These are phyloP conservation scores for Choloepus hoffmanni DNA, from an alignment of 2,113 vertebrate genomes.

Conservation along the genomic window DNA sequence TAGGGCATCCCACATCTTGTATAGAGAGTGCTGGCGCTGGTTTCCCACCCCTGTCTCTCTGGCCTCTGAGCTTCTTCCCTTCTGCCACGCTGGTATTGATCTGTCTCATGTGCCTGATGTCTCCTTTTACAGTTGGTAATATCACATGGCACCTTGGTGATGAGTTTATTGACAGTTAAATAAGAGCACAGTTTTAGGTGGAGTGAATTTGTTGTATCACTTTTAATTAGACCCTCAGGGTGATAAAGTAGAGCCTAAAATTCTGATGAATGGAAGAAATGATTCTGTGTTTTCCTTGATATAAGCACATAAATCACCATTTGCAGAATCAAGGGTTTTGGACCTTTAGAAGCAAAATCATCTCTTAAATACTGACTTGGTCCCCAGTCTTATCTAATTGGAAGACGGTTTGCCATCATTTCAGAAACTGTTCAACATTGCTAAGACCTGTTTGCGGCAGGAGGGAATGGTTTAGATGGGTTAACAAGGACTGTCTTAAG, in stretches of 20 bases:
- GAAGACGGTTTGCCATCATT: background rate
- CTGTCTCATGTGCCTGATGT: background rate
- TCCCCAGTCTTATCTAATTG: background rate
- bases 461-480: accelerated
- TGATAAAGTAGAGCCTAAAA: background rate
- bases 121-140: background rate
- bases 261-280: background rate
- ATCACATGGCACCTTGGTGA: background rate
- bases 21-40: background rate
- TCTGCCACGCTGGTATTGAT: background rate
- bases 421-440: background rate
- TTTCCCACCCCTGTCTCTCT: accelerated
- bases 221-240: background rate
- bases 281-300: background rate
- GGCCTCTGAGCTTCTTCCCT: background rate
- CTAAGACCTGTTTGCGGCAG: background rate
- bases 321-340: background rate
- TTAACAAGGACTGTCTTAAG: background rate
- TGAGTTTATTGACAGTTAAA: background rate
- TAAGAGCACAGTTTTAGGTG: background rate
- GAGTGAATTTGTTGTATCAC: background rate
- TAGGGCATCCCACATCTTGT: background rate
- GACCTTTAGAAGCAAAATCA: background rate
- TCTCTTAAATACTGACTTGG: background rate
- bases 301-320: background rate